Evolutionary conservation across 2,888 invertebrate genomes (phyloP).

Genomic region (Lathronympha strigana): DNA sequence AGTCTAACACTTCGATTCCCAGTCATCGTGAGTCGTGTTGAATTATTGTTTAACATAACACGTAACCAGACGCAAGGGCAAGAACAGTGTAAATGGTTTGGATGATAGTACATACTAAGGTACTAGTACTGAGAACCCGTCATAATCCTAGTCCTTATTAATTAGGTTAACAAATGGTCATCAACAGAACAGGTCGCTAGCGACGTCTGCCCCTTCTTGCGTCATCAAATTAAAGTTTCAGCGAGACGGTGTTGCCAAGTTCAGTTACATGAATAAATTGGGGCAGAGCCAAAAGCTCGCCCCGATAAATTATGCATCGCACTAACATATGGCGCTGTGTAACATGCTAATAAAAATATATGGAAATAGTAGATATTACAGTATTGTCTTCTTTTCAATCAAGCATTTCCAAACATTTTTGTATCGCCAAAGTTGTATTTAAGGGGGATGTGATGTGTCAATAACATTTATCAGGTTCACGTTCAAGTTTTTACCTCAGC

Average conservation of each 20-base stretch:
- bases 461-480: too few species aligned
- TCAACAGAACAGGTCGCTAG: background rate
- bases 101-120: background rate
- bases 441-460: too few species aligned
- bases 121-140: background rate
- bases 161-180: background rate
- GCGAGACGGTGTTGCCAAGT: conserved; percentile 21
- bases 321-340: background rate
- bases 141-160: background rate
- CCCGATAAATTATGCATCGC: conserved; percentile 13
- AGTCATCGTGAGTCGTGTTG: background rate
- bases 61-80: background rate
- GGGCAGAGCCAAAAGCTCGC: conserved; percentile 4
- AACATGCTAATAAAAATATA: too few species aligned
- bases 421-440: too few species aligned
- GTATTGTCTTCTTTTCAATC: too few species aligned
- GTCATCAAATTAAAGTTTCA: conserved; percentile 35
- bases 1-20: background rate
- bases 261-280: conserved; percentile 30
- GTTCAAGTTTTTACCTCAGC: too few species aligned
- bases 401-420: too few species aligned
- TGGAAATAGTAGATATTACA: too few species aligned
- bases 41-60: background rate
- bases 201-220: conserved; percentile 10
- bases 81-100: conserved; percentile 1